phyloP scores from a whole-genome alignment of 2,888 invertebrate genomes.

The Leptothorax acervorum region DNA sequence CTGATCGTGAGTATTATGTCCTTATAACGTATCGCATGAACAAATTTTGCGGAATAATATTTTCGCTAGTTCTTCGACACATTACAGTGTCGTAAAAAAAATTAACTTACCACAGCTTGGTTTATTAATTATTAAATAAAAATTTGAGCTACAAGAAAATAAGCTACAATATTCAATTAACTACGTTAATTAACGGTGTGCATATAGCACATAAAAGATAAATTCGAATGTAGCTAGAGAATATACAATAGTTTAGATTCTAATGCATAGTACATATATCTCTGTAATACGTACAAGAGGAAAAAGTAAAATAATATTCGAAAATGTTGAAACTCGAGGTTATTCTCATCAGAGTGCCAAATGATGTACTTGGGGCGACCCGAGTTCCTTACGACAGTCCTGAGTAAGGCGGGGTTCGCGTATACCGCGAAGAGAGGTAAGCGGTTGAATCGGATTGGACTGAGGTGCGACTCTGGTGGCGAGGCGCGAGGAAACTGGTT shows the following conservation, averaged over 20 bases:
- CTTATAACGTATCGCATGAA: not conserved
- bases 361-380: slow-evolving; percentile 28
- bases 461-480: slow-evolving; percentile 81
- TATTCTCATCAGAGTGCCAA: not conserved
- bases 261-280: not conserved
- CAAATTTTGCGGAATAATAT: not conserved
- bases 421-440: slow-evolving; percentile 81
- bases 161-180: not conserved
- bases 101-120: not conserved
- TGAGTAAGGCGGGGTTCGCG: slow-evolving; percentile 81
- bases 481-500: slow-evolving; percentile 83
- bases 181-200: not conserved
- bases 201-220: not conserved
- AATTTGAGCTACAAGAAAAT: not conserved
- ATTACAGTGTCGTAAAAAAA: not conserved
- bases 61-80: not conserved
- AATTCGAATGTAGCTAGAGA: not conserved
- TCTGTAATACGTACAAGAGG: not conserved
- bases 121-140: slow-evolving; percentile 1
- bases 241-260: not conserved
- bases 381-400: slow-evolving; percentile 73
- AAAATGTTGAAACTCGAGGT: not conserved
- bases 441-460: slow-evolving; percentile 84
- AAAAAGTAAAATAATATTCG: not conserved
- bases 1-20: not conserved